phyloP scores from a whole-genome alignment of 2,797 vertebrate species.

The Tragelaphus oryx region DNA sequence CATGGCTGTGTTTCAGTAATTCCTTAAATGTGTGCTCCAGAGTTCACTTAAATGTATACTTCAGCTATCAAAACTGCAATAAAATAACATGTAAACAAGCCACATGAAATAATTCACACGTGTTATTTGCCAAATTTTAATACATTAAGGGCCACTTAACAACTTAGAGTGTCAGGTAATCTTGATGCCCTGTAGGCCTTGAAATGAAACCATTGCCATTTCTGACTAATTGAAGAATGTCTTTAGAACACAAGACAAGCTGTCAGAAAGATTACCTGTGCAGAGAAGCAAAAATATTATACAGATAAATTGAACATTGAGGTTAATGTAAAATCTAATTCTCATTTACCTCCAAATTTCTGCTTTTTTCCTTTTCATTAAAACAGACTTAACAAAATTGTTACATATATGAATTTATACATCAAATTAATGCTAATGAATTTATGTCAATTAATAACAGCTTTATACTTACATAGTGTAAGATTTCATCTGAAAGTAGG shows the following conservation, averaged over 20 bases:
- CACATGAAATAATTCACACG: not conserved
- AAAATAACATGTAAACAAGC: not conserved
- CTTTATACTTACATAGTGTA: not conserved
- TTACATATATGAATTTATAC: not conserved
- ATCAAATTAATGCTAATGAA: not conserved
- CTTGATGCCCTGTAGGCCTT: not conserved
- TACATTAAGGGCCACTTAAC: not conserved
- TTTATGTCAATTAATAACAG: not conserved
- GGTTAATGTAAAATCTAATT: not conserved
- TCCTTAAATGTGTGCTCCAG: not conserved
- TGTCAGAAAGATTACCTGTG: not conserved
- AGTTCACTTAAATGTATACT: constrained; percentile 2
- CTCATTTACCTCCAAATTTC: not conserved
- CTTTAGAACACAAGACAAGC: not conserved
- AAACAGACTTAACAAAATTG: not conserved
- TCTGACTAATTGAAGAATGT: not conserved
- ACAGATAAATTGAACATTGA: not conserved
- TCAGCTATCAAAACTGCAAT: not conserved
- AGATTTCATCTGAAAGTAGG: not conserved
- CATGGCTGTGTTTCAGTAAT: not conserved
- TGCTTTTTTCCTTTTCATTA: not conserved
- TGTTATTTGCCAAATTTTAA: not conserved
- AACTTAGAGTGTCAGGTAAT: not conserved
- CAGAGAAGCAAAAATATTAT: not conserved
- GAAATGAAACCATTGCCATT: not conserved